Base-by-base conservation (phyloP, 2,888 invertebrate species). In the Caenorhabditis afra region DNA sequence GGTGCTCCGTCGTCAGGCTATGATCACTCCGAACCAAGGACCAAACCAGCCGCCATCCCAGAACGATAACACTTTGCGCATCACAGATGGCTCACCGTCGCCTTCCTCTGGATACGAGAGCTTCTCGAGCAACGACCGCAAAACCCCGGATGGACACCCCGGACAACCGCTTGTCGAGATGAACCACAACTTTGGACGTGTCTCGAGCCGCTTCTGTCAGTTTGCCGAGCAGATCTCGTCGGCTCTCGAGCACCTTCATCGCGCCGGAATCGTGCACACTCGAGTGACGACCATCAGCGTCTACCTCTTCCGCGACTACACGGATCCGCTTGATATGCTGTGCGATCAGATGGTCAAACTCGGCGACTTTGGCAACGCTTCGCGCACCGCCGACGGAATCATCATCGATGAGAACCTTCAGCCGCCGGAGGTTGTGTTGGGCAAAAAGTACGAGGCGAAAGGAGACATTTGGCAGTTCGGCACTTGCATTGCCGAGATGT, bases 391-490 rank as follows among this genome's bases (percentile, higher is more conserved):
- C 8, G 52, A 62, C 22, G 71, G 67, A 5, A 62, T 67, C 2
- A 23, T 67, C 5, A 50, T 79, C 8, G 73, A 79, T 64, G 67
- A 73, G 39, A 73, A 41, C 47, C 39, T 81, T 3, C 66, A 66
- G 29, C 83, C 83, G 3, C 83, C 83, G 10, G 83, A 83, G 49
- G 83, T 83, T 10, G 68, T 73, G 3, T 23, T 77, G 20, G 83
- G 83, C 7, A 81, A 79, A 50, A 58, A 57, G 8, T 79, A 81
- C 49, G 71, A 76, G 37, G 66, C 76, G 41, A 74, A 79, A 18
- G 83, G 83, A 4, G 83, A 83, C 50, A 79, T 83, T 53, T 82
- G 81, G 81, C 81, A 84, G 53, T 73, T 84, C 55, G 83, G 83
- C 59, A 73, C 78, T 0, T 78, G 82, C 23, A 49, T 84, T 18